Evolutionary conservation across 1,140 invertebrate species (phyloP).

Genomic region (Zaprionus kolodkinae): DNA sequence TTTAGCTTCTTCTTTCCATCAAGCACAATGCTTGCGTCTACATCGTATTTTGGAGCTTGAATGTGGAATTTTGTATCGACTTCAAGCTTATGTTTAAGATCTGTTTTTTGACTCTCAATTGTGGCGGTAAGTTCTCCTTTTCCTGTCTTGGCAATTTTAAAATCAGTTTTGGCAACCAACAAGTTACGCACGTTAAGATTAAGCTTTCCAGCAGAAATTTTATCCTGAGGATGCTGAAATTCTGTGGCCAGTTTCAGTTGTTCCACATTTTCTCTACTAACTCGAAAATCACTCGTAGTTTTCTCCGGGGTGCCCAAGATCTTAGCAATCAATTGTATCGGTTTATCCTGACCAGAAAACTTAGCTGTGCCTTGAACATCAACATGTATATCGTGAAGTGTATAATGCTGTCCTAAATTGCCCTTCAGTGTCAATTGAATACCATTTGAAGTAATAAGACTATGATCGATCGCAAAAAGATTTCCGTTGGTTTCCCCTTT

Average conservation of each 20-base stretch:
- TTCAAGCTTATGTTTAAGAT: conserved; percentile 87
- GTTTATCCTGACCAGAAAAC: conserved; percentile 62
- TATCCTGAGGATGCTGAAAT: conserved; percentile 69
- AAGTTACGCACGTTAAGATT: conserved; percentile 86
- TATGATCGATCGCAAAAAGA: conserved; percentile 61
- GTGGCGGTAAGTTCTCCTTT: conserved; percentile 86
- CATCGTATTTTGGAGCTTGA: conserved; percentile 86
- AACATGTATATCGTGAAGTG: conserved; percentile 62
- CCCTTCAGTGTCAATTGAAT: conserved; percentile 63
- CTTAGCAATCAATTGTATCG: conserved; percentile 65
- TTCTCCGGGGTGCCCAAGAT: conserved; percentile 70
- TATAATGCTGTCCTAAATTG: conserved; percentile 66
- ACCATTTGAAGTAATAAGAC: conserved; percentile 69
- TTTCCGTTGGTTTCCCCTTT: conserved; percentile 63
- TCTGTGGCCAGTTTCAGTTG: conserved; percentile 60
- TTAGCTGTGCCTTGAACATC: conserved; percentile 65
- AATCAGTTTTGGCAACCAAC: conserved; percentile 86
- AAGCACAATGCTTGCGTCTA: conserved; percentile 87
- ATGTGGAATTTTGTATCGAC: conserved; percentile 86
- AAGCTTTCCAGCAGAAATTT: conserved; percentile 84
- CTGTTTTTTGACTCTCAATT: conserved; percentile 85
- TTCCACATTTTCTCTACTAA: conserved; percentile 56
- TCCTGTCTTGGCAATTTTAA: conserved; percentile 85
- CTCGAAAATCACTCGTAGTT: conserved; percentile 58
- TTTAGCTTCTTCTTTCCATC: conserved; percentile 88